Conservation (phyloP, 92 coral and sea anemone species). For the Parazoanthus darwini region DNA sequence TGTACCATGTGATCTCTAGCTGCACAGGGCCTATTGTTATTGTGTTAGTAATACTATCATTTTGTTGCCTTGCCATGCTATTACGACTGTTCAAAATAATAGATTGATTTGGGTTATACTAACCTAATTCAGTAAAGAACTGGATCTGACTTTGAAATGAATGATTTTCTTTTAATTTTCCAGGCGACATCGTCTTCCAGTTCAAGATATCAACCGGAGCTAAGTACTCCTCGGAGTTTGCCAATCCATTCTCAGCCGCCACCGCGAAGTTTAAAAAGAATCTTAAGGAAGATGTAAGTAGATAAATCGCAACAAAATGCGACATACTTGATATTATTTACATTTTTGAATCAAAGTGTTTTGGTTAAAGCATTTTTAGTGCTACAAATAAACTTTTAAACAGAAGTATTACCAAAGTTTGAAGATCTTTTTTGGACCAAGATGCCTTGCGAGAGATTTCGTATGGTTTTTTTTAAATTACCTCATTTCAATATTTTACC, state of each 20-base stretch:
- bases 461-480: too few relatives aligned
- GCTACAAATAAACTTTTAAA: not conserved
- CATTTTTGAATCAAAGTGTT: not conserved
- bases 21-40: too few relatives aligned
- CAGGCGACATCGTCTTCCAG: slow-evolving; percentile 61
- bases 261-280: slow-evolving; percentile 56
- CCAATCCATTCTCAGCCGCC: slow-evolving; percentile 56
- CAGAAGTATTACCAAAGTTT: not conserved
- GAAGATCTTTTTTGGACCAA: too few relatives aligned
- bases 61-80: too few relatives aligned
- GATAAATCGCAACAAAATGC: not conserved
- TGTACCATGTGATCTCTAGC: too few relatives aligned
- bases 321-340: not conserved
- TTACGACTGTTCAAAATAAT: too few relatives aligned
- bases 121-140: too few relatives aligned
- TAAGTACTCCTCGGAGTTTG: slow-evolving; percentile 61
- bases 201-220: slow-evolving; percentile 45
- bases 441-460: too few relatives aligned
- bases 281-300: slow-evolving; percentile 63
- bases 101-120: not conserved
- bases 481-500: too few relatives aligned
- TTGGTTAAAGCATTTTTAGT: not conserved
- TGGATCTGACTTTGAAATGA: not conserved
- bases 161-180: not conserved
- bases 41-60: too few relatives aligned